Conservation (phyloP, 2,113 vertebrate species). For the Hippotragus niger region DNA sequence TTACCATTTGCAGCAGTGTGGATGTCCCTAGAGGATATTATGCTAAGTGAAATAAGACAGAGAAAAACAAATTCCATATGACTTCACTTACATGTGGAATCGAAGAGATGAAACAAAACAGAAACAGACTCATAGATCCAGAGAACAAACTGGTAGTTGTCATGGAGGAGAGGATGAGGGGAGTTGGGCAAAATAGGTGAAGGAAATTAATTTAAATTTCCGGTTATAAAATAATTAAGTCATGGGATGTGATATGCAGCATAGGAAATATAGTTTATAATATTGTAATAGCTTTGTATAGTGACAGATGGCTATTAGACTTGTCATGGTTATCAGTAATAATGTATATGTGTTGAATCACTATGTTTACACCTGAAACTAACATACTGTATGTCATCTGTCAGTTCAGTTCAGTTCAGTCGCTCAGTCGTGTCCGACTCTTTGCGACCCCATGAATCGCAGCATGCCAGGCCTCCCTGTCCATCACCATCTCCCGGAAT, state of each 20-base stretch:
- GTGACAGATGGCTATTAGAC: not conserved
- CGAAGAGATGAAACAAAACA: not conserved
- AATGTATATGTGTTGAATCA: not conserved
- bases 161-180: not conserved
- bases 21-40: not conserved
- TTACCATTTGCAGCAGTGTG: not conserved
- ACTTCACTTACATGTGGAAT: not conserved
- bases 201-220: not conserved
- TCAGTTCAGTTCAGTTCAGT: too few species aligned
- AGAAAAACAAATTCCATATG: not conserved
- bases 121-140: not conserved
- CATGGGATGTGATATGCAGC: not conserved
- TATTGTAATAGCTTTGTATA: not conserved
- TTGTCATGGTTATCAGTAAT: not conserved
- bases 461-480: too few species aligned
- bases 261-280: not conserved
- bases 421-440: fast-evolving
- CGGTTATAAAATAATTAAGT: not conserved
- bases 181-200: not conserved
- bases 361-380: not conserved
- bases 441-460: too few species aligned
- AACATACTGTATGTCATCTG: not conserved
- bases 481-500: too few species aligned
- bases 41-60: not conserved
- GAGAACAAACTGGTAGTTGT: not conserved